A percentile compares a stretch with the other conserved stretches of the same genome.
These are phyloP conservation scores for Oreotrochilus melanogaster DNA, from an alignment of 2,113 vertebrate species.

Conservation along the genomic window DNA sequence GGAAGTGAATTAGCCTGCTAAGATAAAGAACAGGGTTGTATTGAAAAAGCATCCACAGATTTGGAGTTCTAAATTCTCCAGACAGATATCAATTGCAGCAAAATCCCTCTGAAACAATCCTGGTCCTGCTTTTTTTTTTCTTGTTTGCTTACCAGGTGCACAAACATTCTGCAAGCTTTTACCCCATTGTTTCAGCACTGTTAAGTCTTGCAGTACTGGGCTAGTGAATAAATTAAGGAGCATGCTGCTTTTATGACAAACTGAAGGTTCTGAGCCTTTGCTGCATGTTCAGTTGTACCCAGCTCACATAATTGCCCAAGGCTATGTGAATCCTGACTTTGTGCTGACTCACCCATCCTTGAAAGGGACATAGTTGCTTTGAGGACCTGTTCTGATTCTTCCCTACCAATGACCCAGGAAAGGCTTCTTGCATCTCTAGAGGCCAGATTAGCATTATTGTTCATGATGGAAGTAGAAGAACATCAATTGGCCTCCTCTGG, in stretches of 20 bases:
- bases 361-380: background rate
- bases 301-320: background rate
- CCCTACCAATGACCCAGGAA: background rate
- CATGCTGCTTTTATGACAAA: background rate
- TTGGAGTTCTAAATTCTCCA: background rate
- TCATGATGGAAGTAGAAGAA: background rate
- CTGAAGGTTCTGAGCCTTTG: background rate
- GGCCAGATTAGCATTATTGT: background rate
- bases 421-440: conserved; percentile 6
- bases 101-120: background rate
- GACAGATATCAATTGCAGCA: background rate
- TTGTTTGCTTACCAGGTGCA: background rate
- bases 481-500: background rate
- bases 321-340: conserved; percentile 11
- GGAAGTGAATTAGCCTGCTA: background rate
- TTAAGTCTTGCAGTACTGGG: conserved; percentile 7
- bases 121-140: background rate
- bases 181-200: conserved; percentile 41
- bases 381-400: conserved; percentile 14
- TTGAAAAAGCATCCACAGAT: background rate
- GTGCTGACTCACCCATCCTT: background rate
- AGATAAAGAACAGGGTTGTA: background rate
- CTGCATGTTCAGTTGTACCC: background rate
- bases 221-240: conserved; percentile 3
- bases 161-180: background rate